Evolutionary conservation across 92 coral and sea anemone species (phyloP).

Genomic region (Heliopora coerulea): DNA sequence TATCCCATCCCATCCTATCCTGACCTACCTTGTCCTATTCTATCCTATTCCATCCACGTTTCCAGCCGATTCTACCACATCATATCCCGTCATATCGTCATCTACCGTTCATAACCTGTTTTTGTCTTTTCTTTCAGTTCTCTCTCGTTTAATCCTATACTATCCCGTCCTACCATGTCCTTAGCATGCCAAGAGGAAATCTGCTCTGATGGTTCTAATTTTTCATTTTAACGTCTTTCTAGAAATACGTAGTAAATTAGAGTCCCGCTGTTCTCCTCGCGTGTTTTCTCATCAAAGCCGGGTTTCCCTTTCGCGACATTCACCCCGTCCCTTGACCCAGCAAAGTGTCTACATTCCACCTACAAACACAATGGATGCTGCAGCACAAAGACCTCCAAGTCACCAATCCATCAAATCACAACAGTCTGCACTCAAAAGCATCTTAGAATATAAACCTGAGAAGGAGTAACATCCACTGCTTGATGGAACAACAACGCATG

Average conservation of each 20-base stretch:
- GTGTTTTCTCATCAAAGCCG: conserved; percentile 86
- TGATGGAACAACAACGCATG: too few relatives aligned
- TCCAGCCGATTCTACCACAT: too few relatives aligned
- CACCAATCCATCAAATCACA: conserved; percentile 99
- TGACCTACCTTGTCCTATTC: too few relatives aligned
- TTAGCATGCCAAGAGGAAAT: too few relatives aligned
- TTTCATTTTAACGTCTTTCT: not conserved
- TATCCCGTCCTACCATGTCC: too few relatives aligned
- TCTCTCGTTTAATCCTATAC: too few relatives aligned
- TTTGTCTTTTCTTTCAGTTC: too few relatives aligned
- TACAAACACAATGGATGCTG: conserved; percentile 70
- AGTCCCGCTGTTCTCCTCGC: conserved; percentile 95
- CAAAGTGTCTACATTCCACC: conserved; percentile 92
- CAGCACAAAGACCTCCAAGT: conserved; percentile 95
- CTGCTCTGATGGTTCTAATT: not conserved
- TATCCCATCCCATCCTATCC: too few relatives aligned
- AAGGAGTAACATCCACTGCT: conserved; percentile 7
- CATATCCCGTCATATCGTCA: too few relatives aligned
- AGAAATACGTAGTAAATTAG: conserved; percentile 95
- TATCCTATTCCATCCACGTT: too few relatives aligned
- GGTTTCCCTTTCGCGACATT: conserved; percentile 65
- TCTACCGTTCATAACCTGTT: too few relatives aligned
- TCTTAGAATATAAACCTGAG: conserved; percentile 81
- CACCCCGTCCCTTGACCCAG: conserved; percentile 78
- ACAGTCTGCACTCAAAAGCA: conserved; percentile 88